These are phyloP conservation scores for Urophycis tenuis DNA, from an alignment of 2,797 vertebrate species.

Conservation along the genomic window DNA sequence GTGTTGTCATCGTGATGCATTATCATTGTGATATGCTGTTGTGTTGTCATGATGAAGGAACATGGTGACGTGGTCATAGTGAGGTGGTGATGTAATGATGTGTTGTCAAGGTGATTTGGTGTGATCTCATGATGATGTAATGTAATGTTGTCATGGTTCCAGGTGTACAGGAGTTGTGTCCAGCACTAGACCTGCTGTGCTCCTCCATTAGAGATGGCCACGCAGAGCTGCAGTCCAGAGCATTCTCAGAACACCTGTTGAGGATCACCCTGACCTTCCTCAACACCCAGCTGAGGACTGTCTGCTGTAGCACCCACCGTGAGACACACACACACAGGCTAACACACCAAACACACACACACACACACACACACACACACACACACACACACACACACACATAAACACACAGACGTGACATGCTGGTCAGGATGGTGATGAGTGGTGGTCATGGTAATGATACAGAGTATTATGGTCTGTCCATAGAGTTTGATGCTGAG, in stretches of 20 bases:
- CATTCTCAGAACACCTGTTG: conserved; percentile 91
- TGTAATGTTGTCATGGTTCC: not conserved
- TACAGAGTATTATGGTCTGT: conserved; percentile 11
- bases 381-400: too few relatives aligned
- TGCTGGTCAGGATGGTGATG: not conserved
- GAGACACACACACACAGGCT: conserved; percentile 32
- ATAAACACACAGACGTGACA: not conserved
- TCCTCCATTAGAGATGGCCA: conserved; percentile 73
- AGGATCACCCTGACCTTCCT: conserved; percentile 82
- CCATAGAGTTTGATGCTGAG: conserved; percentile 71
- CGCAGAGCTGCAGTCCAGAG: conserved; percentile 73
- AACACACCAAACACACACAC: not conserved
- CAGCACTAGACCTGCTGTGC: conserved; percentile 83
- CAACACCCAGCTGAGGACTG: conserved; percentile 75
- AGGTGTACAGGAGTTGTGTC: conserved; percentile 81
- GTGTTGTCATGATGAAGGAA: too few relatives aligned
- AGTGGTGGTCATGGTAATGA: not conserved
- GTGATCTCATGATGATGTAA: too few relatives aligned
- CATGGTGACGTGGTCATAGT: too few relatives aligned
- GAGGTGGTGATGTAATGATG: too few relatives aligned
- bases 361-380: too few relatives aligned
- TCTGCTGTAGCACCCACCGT: conserved; percentile 72
- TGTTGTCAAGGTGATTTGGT: too few relatives aligned
- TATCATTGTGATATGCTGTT: too few relatives aligned
- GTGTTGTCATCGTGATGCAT: too few relatives aligned